A percentile compares a stretch with the other conserved stretches of the same genome.
Evolutionary conservation across 2,797 vertebrate species (phyloP).

Genomic region (Chelon auratus): DNA sequence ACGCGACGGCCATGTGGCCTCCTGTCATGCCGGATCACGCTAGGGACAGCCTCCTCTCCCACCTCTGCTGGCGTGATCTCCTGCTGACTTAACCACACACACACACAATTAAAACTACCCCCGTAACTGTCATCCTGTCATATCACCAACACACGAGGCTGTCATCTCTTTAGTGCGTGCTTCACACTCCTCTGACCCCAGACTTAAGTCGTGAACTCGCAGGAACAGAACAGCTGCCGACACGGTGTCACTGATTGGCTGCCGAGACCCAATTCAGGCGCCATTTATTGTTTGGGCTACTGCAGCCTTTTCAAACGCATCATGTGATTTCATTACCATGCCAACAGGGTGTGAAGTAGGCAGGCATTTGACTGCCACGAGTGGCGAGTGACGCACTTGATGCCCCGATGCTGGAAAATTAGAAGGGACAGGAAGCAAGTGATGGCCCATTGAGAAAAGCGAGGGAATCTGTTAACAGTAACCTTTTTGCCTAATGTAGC

Average conservation of each 20-base stretch:
- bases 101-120: constrained; percentile 7
- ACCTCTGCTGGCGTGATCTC: constrained; percentile 66
- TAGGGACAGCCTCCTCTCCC: constrained; percentile 53
- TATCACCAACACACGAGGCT: constrained; percentile 61
- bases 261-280: constrained; percentile 37
- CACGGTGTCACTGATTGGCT: constrained; percentile 55
- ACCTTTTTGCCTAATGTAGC: constrained; percentile 89
- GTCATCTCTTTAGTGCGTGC: constrained; percentile 66
- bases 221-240: constrained; percentile 37
- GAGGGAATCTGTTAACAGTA: constrained; percentile 85
- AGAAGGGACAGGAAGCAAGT: constrained; percentile 78
- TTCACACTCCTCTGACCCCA: constrained; percentile 34
- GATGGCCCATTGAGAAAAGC: constrained; percentile 82
- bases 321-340: constrained; percentile 72
- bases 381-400: constrained; percentile 79
- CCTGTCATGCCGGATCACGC: constrained; percentile 71
- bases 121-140: constrained; percentile 51
- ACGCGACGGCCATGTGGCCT: constrained; percentile 73
- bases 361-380: constrained; percentile 49
- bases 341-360: constrained; percentile 70
- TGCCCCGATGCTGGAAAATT: constrained; percentile 83
- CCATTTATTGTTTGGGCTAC: constrained; percentile 63
- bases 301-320: constrained; percentile 52
- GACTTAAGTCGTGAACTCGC: constrained; percentile 32
- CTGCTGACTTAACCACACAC: constrained; percentile 31